Conservation (phyloP, 2,797 vertebrate genomes). For the Botia kubotai region DNA sequence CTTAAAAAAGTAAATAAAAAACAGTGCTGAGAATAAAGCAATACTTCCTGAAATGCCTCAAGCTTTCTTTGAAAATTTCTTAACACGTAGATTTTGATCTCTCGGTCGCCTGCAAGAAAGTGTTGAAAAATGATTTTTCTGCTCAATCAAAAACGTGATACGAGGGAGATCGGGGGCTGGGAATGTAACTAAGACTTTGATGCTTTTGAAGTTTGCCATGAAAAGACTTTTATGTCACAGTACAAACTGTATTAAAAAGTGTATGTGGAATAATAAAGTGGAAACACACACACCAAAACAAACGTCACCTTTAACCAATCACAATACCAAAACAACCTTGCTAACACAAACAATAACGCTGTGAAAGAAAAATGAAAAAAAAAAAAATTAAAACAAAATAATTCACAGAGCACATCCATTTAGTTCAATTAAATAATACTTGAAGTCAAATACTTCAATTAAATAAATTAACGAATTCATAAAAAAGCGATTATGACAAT, state of each 20-base stretch:
- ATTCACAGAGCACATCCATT: too few relatives aligned
- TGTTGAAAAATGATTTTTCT: conserved; percentile 58
- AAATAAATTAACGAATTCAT: not conserved
- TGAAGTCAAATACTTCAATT: too few relatives aligned
- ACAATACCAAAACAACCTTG: not conserved
- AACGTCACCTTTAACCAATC: not conserved
- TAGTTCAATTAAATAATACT: too few relatives aligned
- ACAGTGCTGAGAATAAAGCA: conserved; percentile 20
- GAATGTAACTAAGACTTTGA: conserved; percentile 26
- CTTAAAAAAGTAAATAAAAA: conserved; percentile 4
- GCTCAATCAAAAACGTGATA: conserved; percentile 24
- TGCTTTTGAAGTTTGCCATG: conserved; percentile 46
- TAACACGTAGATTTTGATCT: conserved; percentile 61
- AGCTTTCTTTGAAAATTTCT: conserved; percentile 67
- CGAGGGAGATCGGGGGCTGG: not conserved
- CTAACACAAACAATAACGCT: too few relatives aligned
- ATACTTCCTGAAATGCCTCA: conserved; percentile 47
- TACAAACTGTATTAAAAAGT: conserved; percentile 21
- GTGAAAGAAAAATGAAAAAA: not conserved
- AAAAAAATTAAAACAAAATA: too few relatives aligned
- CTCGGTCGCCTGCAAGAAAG: conserved; percentile 54
- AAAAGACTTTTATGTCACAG: conserved; percentile 39
- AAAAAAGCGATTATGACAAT: not conserved
- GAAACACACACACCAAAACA: not conserved
- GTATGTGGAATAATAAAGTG: not conserved